Conservation (phyloP, 2,113 vertebrate species). For the Cephalopterus ornatus region DNA sequence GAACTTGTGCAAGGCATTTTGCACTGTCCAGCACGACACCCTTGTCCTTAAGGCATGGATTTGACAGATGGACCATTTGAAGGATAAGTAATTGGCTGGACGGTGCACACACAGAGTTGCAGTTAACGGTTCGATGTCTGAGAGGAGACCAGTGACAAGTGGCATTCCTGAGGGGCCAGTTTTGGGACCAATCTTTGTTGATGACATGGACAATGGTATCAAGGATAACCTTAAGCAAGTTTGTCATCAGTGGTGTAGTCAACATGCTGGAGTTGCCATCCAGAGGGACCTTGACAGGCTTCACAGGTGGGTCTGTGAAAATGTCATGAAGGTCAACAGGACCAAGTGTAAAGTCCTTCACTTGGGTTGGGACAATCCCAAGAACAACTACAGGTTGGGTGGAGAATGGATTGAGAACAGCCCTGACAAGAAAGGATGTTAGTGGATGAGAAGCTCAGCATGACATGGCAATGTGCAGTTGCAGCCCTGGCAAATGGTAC, state of each 20-base stretch:
- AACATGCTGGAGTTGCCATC: background rate
- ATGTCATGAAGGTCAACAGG: background rate
- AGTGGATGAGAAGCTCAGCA: background rate
- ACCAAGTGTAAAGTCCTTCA: background rate
- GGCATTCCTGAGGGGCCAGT: background rate
- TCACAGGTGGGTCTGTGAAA: background rate
- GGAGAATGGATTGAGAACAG: background rate
- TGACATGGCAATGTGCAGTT: background rate
- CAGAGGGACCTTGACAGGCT: background rate
- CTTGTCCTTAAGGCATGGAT: background rate
- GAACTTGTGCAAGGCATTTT: background rate
- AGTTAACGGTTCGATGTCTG: background rate
- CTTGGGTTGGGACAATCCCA: background rate
- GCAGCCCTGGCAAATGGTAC: background rate
- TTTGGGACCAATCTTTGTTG: background rate
- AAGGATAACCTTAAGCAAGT: background rate
- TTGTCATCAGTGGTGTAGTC: background rate
- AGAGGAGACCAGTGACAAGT: background rate
- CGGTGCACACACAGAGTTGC: background rate
- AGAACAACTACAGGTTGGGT: background rate
- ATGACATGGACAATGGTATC: background rate
- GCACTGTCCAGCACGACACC: background rate
- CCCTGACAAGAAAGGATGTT: background rate
- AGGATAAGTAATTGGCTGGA: background rate
- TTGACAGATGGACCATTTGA: background rate